Evolutionary conservation across 1,140 invertebrate species (phyloP), one percentile per base, ranked within the genome.

Genomic region (Phocides pigmalion): DNA sequence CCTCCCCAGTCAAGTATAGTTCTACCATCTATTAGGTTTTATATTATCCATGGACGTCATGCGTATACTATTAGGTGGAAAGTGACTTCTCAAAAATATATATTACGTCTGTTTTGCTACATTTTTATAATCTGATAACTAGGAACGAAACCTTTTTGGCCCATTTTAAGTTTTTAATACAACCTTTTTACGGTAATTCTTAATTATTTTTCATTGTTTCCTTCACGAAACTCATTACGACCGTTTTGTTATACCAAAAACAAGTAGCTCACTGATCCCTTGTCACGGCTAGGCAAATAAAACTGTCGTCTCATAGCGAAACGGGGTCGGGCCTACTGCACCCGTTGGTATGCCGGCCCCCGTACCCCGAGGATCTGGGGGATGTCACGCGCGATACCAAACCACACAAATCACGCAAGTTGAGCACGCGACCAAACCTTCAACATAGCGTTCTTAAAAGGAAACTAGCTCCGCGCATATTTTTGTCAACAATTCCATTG

Each of bases 381-480:
- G 58, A 79, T 77, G 79, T 84, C 79, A 83, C 79, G 79, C 78
- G 74, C 76, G 70, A 79, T 74, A 79, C 76, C 73, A 70, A 75
- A 70, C 70, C 73, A 71, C 70, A 84, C 82, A 82, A 87, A 87
- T 84, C 84, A 87, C 84, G 84, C 84, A 70, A 84, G 70, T 67
- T 49, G 25, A 68, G 64, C 84, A 87, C 84, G 84, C 84, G 80
- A 85, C 71, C 64, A 67, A 16, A 50, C 51, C 49, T 46, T 4
- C 25, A 44, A 58, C 22, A 16, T 9, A 15, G 32, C 9, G 12
- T 1, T 2, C 9, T 3, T 19, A 6, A 46, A 53, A 16, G 11
- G 4, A 9, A 17, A 20, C 4, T 11, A 11, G 4, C 0, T 3
- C 5, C 1, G 9, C 4, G 12, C 28, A 16, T 46, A n/a, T 22